Evolutionary conservation across 2,113 vertebrate species (phyloP).

Genomic region (Pseudonaja textilis): DNA sequence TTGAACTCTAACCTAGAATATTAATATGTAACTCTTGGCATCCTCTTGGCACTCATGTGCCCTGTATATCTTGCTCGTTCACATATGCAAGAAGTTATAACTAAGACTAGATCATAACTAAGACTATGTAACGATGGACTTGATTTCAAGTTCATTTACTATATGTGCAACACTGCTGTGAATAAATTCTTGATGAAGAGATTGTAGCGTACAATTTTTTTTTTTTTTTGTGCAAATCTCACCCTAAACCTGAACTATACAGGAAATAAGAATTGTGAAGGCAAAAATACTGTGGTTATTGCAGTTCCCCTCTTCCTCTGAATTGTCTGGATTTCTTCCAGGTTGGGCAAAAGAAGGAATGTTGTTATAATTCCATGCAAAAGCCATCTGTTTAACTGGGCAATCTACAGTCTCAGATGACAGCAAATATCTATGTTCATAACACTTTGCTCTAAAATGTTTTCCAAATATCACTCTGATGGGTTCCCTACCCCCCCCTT

Average conservation of each 20-base stretch:
- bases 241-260: not conserved
- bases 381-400: constrained; percentile 10
- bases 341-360: not conserved
- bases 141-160: not conserved
- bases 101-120: too few relatives aligned
- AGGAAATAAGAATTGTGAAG: not conserved
- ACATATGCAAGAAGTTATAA: too few relatives aligned
- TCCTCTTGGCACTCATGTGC: too few relatives aligned
- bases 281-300: too few relatives aligned
- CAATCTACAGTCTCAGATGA: not conserved
- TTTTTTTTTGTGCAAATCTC: not conserved
- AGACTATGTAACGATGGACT: too few relatives aligned
- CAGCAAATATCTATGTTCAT: not conserved
- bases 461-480: constrained; percentile 6
- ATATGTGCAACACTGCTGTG: not conserved
- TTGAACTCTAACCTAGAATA: not conserved
- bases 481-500: rapidly evolving
- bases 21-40: too few relatives aligned
- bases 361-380: not conserved
- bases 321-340: not conserved
- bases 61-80: too few relatives aligned
- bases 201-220: not conserved
- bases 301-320: not conserved
- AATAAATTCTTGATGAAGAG: not conserved
- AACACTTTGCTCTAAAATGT: not conserved